phyloP scores from a whole-genome alignment of 2,797 vertebrate genomes.

The Chrysocyon brachyurus region DNA sequence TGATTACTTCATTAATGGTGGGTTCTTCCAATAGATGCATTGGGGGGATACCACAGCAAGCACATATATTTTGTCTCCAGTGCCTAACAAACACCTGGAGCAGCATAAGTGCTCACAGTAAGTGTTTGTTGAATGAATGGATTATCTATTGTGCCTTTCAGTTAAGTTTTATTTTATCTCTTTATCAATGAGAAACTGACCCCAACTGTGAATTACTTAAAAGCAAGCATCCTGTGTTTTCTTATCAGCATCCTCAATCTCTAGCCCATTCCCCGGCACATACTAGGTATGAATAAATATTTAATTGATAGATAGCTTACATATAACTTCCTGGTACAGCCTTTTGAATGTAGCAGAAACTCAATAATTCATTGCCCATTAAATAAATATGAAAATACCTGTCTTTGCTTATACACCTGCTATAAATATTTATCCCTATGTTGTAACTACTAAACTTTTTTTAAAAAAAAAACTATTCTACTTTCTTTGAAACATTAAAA shows the following conservation, averaged over 20 bases:
- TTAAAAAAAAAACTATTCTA: neutral
- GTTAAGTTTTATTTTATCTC: neutral
- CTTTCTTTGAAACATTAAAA: neutral
- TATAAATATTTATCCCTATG: slow-evolving; percentile 27
- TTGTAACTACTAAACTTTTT: neutral
- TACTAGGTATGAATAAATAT: neutral
- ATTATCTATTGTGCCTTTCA: neutral
- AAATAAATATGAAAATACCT: slow-evolving; percentile 50
- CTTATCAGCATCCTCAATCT: neutral
- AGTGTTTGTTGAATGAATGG: neutral
- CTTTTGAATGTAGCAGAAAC: neutral
- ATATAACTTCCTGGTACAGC: neutral
- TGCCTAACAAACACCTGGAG: neutral
- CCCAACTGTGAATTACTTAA: neutral
- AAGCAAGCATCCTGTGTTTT: neutral
- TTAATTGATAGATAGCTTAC: slow-evolving; percentile 31
- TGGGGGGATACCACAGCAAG: neutral
- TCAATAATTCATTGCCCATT: slow-evolving; percentile 15
- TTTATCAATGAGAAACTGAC: neutral
- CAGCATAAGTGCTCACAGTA: neutral
- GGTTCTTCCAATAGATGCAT: neutral
- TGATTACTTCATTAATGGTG: neutral
- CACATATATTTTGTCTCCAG: neutral
- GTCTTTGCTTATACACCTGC: neutral
- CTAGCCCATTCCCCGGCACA: neutral